Evolutionary conservation across 2,888 invertebrate genomes (phyloP).

Genomic region (Selenia dentaria): DNA sequence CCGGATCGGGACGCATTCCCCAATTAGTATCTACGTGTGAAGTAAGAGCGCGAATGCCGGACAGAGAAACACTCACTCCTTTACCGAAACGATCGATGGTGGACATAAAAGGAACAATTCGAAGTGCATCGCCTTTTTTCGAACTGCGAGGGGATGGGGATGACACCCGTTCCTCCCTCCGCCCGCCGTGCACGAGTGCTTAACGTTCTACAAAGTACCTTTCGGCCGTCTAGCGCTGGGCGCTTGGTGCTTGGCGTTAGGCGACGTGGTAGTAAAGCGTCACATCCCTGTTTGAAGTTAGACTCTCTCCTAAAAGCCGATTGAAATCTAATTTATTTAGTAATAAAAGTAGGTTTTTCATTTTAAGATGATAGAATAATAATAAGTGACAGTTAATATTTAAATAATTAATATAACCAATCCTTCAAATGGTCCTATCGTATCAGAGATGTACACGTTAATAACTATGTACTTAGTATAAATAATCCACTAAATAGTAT

Average conservation of each 20-base stretch:
- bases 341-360: too few relatives aligned
- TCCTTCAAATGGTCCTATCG: too few relatives aligned
- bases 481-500: too few relatives aligned
- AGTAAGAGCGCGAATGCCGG: constrained; percentile 64
- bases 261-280: constrained; percentile 4
- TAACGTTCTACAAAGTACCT: constrained; percentile 73
- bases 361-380: too few relatives aligned
- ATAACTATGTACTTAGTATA: too few relatives aligned
- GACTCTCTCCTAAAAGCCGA: too few relatives aligned
- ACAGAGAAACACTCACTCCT: constrained; percentile 79
- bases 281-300: constrained; percentile 8
- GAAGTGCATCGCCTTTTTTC: constrained; percentile 83
- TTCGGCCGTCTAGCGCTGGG: constrained; percentile 43
- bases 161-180: constrained; percentile 51
- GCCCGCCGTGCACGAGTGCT: constrained; percentile 57
- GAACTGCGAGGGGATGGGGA: constrained; percentile 61
- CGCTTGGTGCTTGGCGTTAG: neutral
- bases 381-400: too few relatives aligned
- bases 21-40: constrained; percentile 77
- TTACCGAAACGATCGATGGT: constrained; percentile 81
- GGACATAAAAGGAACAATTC: constrained; percentile 83
- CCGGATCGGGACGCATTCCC: constrained; percentile 46
- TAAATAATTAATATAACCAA: too few relatives aligned
- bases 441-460: too few relatives aligned
- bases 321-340: too few relatives aligned